Conservation (phyloP, 1,140 invertebrate genomes). For the Zaprionus ornatus region DNA sequence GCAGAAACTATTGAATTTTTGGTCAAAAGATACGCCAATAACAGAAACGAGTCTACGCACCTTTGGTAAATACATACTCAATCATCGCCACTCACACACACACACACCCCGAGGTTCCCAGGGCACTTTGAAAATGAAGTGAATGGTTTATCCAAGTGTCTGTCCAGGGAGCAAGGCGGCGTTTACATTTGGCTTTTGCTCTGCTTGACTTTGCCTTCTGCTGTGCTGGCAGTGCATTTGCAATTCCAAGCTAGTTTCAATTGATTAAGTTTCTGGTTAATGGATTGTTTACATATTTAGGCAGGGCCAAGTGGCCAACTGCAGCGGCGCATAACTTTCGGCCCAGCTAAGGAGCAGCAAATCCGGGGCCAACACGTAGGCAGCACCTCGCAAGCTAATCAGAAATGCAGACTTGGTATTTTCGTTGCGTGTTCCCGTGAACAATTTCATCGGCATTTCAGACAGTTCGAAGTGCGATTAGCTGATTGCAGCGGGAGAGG, state of each 20-base stretch:
- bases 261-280: slow-evolving; percentile 81
- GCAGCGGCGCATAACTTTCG: slow-evolving; percentile 43
- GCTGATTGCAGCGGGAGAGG: not conserved
- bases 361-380: slow-evolving; percentile 33
- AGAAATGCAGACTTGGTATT: slow-evolving; percentile 35
- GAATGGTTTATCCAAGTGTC: slow-evolving; percentile 37
- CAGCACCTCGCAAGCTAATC: slow-evolving; percentile 36
- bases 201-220: not conserved
- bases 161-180: slow-evolving; percentile 26
- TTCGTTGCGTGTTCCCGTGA: not conserved
- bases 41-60: slow-evolving; percentile 42
- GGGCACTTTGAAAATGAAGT: slow-evolving; percentile 60
- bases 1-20: slow-evolving; percentile 54
- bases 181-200: slow-evolving; percentile 53
- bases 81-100: slow-evolving; percentile 46
- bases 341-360: slow-evolving; percentile 13
- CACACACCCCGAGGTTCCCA: slow-evolving; percentile 41
- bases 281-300: slow-evolving; percentile 78
- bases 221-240: slow-evolving; percentile 73
- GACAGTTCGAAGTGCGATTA: not conserved
- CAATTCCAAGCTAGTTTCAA: slow-evolving; percentile 76
- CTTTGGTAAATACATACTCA: slow-evolving; percentile 62
- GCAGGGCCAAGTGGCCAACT: slow-evolving; percentile 28
- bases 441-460: slow-evolving; percentile 1
- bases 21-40: slow-evolving; percentile 60